These are phyloP conservation scores for Rhabdophis nuchalis DNA, from an alignment of 2,797 vertebrate species.

Conservation along the genomic window DNA sequence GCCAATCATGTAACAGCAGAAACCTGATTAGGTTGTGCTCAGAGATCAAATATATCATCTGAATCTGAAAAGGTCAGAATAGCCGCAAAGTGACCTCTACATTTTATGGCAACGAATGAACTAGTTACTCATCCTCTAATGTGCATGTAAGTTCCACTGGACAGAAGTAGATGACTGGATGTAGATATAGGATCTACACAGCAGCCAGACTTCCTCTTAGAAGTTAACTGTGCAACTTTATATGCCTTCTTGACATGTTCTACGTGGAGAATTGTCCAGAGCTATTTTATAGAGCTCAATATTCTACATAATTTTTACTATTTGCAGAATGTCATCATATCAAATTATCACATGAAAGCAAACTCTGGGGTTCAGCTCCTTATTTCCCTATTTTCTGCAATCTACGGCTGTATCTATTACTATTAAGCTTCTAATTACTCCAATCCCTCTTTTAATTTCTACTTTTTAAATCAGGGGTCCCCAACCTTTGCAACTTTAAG, in stretches of 20 bases:
- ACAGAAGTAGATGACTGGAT: not conserved
- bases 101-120: constrained; percentile 44
- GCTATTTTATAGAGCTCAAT: not conserved
- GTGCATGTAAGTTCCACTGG: constrained; percentile 37
- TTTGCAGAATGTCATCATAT: not conserved
- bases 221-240: not conserved
- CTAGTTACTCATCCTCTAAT: constrained; percentile 17
- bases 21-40: constrained; percentile 56
- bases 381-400: not conserved
- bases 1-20: constrained; percentile 53
- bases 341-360: not conserved
- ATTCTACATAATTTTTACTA: not conserved
- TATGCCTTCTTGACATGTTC: not conserved
- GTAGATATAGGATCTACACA: not conserved
- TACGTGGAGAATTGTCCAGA: not conserved
- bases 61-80: constrained; percentile 45
- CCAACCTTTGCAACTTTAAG: no score
- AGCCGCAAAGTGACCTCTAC: constrained; percentile 28
- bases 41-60: constrained; percentile 65
- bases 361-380: not conserved
- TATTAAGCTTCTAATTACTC: not conserved
- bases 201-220: not conserved
- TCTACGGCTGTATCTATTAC: not conserved
- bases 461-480: not conserved
- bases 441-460: not conserved